Conservation (phyloP, 2,113 vertebrate species). For the Leptodactylus fuscus region DNA sequence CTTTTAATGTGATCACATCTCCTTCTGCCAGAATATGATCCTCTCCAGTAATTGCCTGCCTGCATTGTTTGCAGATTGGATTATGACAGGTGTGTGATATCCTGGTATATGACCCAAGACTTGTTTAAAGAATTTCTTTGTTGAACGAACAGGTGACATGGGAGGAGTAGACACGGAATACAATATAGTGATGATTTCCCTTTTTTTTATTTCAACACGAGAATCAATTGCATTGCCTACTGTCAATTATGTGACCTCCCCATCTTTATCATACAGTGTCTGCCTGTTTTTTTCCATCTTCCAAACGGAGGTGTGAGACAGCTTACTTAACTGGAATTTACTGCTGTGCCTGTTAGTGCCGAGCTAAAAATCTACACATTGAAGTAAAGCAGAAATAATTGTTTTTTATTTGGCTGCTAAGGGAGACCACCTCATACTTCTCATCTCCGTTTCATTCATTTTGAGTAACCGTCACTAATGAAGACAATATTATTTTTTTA, state of each 20-base stretch:
- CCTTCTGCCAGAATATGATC: background rate
- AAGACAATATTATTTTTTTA: background rate
- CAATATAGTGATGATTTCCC: background rate
- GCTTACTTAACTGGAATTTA: background rate
- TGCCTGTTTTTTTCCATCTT: background rate
- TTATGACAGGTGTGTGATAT: constrained; percentile 28
- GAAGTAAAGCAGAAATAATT: background rate
- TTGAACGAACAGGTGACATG: background rate
- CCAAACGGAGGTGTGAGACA: background rate
- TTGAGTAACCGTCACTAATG: background rate
- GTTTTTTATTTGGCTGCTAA: background rate
- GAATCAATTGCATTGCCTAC: constrained; percentile 8
- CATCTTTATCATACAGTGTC: background rate
- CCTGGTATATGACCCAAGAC: constrained; percentile 13
- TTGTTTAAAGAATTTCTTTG: background rate
- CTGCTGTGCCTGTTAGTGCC: background rate
- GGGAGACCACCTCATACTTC: background rate
- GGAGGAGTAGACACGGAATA: constrained; percentile 17
- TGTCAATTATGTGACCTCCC: background rate
- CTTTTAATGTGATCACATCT: background rate
- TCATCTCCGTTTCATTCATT: background rate
- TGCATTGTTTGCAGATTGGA: constrained; percentile 25
- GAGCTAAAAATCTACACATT: background rate
- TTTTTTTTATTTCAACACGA: background rate
- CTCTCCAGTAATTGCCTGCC: constrained; percentile 37